These are phyloP conservation scores for Garra rufa DNA, from an alignment of 2,113 vertebrate species.

Conservation along the genomic window DNA sequence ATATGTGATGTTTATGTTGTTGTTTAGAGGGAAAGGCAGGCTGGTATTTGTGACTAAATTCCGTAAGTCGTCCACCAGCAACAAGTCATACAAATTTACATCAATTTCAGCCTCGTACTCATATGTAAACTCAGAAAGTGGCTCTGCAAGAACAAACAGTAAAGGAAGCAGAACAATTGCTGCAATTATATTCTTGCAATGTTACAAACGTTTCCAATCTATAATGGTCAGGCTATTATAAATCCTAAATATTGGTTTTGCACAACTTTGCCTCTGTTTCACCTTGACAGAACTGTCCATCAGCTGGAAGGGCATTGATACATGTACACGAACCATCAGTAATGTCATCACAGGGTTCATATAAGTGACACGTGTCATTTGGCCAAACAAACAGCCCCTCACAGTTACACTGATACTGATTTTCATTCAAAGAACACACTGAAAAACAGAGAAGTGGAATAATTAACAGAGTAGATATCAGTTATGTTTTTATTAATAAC, in stretches of 20 bases:
- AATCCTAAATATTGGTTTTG: neutral
- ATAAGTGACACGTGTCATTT: constrained; percentile 39
- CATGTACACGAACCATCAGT: constrained; percentile 47
- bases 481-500: neutral
- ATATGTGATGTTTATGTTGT: neutral
- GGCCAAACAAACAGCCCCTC: constrained; percentile 50
- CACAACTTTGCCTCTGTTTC: neutral
- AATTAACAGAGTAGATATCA: neutral
- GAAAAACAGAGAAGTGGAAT: neutral
- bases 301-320: constrained; percentile 40
- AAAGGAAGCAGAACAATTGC: too few relatives aligned
- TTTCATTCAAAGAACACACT: constrained; percentile 43
- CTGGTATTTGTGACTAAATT: neutral
- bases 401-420: constrained; percentile 49
- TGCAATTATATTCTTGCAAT: too few relatives aligned
- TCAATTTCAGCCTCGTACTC: neutral
- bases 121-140: neutral
- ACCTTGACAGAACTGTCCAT: constrained; percentile 41
- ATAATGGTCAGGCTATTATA: neutral
- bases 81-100: neutral
- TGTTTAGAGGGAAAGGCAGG: neutral
- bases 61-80: neutral
- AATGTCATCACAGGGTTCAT: constrained; percentile 34
- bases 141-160: neutral
- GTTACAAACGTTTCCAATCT: too few relatives aligned